phyloP scores from a whole-genome alignment of 2,888 invertebrate species.

The Xanthorhoe spadicearia region DNA sequence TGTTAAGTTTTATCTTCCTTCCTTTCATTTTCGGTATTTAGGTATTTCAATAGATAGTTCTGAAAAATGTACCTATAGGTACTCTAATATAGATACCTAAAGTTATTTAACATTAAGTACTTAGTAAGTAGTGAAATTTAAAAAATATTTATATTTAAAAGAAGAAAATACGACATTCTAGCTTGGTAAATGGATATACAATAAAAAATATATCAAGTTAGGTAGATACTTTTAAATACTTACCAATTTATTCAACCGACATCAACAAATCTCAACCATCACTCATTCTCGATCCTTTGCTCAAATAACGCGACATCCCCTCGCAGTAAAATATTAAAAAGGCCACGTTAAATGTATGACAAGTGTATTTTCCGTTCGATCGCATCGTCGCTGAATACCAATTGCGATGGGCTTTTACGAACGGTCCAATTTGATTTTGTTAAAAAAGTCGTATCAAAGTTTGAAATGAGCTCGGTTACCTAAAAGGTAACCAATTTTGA shows the following conservation, averaged over 20 bases:
- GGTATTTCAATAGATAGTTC: no score
- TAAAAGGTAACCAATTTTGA: no score
- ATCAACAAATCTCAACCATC: constrained; percentile 25
- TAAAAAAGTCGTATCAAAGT: no score
- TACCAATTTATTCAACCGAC: constrained; percentile 6
- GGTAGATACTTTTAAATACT: background rate
- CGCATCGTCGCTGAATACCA: constrained; percentile 69
- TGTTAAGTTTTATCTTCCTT: no score
- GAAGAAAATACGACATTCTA: background rate
- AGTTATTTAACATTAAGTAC: no score
- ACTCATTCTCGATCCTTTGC: constrained; percentile 36
- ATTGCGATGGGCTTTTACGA: constrained; percentile 45
- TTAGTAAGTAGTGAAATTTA: no score
- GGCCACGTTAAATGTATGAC: constrained; percentile 73
- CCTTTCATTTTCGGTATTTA: no score
- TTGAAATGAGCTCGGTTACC: no score
- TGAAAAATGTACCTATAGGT: no score
- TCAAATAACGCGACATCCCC: constrained; percentile 45
- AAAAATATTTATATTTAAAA: no score
- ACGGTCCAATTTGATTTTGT: constrained; percentile 9
- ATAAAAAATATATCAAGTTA: background rate
- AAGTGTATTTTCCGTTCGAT: constrained; percentile 80
- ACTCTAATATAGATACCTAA: no score
- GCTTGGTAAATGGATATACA: background rate
- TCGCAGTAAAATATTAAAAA: constrained; percentile 63